Conservation (phyloP, 1,140 invertebrate genomes). For the Diuraphis noxia region DNA sequence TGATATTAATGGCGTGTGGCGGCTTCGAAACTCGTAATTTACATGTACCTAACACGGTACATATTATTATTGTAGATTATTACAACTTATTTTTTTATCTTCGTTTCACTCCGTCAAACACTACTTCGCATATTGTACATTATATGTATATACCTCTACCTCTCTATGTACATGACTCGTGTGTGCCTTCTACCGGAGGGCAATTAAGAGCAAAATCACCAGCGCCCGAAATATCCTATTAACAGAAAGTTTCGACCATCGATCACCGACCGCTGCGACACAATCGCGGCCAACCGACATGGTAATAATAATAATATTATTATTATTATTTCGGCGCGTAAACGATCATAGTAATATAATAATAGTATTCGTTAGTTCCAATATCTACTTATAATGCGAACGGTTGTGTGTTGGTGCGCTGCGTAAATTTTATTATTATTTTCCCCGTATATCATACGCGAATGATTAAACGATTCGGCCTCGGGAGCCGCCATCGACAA, state of each 20-base stretch:
- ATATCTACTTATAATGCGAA: neutral
- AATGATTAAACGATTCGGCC: conserved; percentile 50
- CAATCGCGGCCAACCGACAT: neutral
- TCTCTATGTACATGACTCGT: neutral
- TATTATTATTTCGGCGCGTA: no score
- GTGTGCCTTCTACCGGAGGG: neutral
- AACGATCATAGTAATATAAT: neutral
- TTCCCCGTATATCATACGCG: neutral
- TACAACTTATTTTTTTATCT: neutral
- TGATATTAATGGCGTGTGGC: neutral
- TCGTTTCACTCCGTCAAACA: neutral
- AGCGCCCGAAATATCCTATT: conserved; percentile 26
- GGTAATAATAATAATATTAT: neutral
- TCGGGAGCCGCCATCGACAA: conserved; percentile 28
- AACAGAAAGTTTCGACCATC: conserved; percentile 33
- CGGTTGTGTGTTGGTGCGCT: neutral
- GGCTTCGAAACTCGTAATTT: neutral
- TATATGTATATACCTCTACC: neutral
- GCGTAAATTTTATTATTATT: neutral
- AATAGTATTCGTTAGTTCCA: neutral
- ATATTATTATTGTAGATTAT: neutral
- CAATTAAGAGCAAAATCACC: conserved; percentile 11
- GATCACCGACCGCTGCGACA: conserved; percentile 21
- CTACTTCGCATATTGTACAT: neutral
- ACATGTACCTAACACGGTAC: neutral